Evolutionary conservation across 2,797 vertebrate genomes (phyloP).

Genomic region (Centropyge bicolor): DNA sequence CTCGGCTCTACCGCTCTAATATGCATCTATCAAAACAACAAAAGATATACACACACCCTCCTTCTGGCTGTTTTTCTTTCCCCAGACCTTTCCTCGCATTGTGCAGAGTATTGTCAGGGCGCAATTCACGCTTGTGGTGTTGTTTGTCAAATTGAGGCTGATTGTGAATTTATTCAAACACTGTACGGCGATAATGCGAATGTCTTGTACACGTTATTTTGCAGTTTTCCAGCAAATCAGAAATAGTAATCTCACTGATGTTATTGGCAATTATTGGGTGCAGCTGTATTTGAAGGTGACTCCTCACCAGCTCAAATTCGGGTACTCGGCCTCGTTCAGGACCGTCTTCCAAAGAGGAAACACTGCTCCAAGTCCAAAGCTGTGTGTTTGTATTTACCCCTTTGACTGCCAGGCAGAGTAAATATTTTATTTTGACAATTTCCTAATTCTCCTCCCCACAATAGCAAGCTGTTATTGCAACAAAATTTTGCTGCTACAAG

Average conservation of each 20-base stretch:
- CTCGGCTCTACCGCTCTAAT: constrained; percentile 13
- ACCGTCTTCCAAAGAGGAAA: constrained; percentile 42
- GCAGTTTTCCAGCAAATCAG: constrained; percentile 6
- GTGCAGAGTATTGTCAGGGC: not conserved
- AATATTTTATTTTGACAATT: constrained; percentile 74
- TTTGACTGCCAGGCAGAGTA: constrained; percentile 62
- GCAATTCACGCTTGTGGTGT: not conserved
- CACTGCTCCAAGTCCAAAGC: constrained; percentile 38
- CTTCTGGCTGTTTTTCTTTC: constrained; percentile 2
- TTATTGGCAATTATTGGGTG: constrained; percentile 20
- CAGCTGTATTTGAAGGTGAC: constrained; percentile 60
- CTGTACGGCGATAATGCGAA: not conserved
- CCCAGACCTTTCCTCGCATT: not conserved
- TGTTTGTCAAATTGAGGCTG: constrained; percentile 7
- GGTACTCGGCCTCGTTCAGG: constrained; percentile 7
- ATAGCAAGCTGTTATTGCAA: constrained; percentile 73
- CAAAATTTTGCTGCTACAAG: constrained; percentile 74
- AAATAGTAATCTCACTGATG: not conserved
- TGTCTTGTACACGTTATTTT: not conserved
- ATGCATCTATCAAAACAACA: constrained; percentile 41
- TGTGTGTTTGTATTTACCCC: constrained; percentile 50
- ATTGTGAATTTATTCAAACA: constrained; percentile 6
- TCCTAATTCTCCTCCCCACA: constrained; percentile 74
- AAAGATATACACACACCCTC: not conserved
- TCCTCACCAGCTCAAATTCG: constrained; percentile 22